Evolutionary conservation across 2,113 vertebrate species (phyloP), one percentile per base, ranked within the genome.

Genomic region (Phoxinus phoxinus): DNA sequence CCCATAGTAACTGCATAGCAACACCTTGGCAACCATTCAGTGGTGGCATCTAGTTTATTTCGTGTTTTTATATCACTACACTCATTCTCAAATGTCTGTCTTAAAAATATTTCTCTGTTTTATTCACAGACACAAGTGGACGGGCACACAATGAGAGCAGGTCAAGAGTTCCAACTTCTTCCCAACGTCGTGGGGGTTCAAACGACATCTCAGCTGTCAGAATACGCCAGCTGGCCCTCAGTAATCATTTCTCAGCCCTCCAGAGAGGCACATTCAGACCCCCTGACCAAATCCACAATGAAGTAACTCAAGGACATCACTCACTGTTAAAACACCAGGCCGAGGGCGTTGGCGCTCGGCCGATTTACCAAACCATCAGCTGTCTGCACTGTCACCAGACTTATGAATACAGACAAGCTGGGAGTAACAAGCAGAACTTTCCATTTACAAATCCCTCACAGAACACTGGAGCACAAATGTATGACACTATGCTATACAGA

Each of bases 321-420:
- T 65, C 76, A n/a, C 44, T 78, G 13, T n/a, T 69, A 12, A 83
- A 87, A 37, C 73, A 59, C 32, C 71, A 85, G 13, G 15, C n/a
- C 27, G 35, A 75, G 37, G 89, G 90, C 0, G 61, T 41, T 46
- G 65, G 59, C n/a, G 71, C 23, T 30, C 83, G 73, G 83, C 85
- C 83, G 30, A 71, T 83, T 48, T 46, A 81, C 25, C 87, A 89
- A 72, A 80, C 35, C 37, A 21, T 90, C 37, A 85, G 87, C 84
- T 93, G 92, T 32, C 56, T 91, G 44, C 86, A 85, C 83, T 92
- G 91, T 86, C 90, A 90, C 73, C 88, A 87, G 58, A 90, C 88
- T 1, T 91, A 83, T 85, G 83, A 90, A 83, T 87, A 84, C 87
- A 79, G 84, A 86, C 48, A 87, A 53, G 65, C 85, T 41, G 72